phyloP scores from a whole-genome alignment of 2,797 vertebrate species.

The Squalus acanthias region DNA sequence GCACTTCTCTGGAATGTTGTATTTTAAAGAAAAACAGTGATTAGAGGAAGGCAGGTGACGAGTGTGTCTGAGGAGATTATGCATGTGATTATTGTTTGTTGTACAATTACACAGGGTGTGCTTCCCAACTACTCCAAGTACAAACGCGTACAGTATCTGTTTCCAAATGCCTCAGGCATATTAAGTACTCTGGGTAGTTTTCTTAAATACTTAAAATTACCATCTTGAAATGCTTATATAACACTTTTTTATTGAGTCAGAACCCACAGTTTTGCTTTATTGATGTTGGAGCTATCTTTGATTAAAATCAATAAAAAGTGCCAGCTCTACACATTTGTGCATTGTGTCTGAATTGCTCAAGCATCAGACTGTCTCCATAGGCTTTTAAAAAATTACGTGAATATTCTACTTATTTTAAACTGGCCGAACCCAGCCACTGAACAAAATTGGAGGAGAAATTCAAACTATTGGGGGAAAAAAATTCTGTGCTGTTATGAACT shows the following conservation, averaged over 20 bases:
- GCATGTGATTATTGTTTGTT: not conserved
- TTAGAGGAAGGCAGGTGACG: not conserved
- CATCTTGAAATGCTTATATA: not conserved
- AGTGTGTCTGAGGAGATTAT: not conserved
- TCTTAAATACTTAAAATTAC: not conserved
- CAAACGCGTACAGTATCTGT: not conserved
- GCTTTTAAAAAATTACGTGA: slow-evolving; percentile 1
- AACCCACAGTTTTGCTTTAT: not conserved
- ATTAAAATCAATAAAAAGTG: not conserved
- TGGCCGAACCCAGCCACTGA: not conserved
- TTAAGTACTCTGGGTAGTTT: not conserved
- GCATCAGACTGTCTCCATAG: not conserved
- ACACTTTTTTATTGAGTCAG: not conserved
- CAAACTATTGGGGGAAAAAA: not conserved
- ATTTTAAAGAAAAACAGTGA: slow-evolving; percentile 18
- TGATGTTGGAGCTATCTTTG: not conserved
- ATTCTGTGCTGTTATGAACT: not conserved
- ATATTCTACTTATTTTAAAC: not conserved
- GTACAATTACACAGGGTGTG: slow-evolving; percentile 16
- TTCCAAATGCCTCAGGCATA: not conserved
- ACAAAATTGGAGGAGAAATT: not conserved
- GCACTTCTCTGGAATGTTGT: not conserved
- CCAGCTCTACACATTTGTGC: not conserved
- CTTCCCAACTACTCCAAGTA: not conserved
- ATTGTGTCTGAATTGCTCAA: not conserved